Percentiles rank a stretch among this genome's conserved stretches.
Evolutionary conservation across 1,140 invertebrate species (phyloP).

Genomic region (Solenopsis fugax): DNA sequence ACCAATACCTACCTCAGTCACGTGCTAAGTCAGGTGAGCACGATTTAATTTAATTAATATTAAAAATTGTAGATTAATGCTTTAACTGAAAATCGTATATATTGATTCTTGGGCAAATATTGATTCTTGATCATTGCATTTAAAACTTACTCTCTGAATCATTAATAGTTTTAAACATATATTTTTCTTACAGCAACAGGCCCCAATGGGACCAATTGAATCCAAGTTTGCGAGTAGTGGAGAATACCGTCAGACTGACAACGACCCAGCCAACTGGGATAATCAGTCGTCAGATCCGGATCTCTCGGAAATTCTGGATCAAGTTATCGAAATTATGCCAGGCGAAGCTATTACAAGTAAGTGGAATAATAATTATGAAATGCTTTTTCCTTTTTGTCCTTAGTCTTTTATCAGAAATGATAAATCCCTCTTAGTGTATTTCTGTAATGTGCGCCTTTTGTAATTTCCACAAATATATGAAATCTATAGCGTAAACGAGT

Average conservation of each 20-base stretch:
- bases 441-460: no score
- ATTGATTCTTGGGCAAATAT: no score
- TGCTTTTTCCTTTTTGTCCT: no score
- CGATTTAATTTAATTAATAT: conserved; percentile 7
- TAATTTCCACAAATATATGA: no score
- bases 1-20: conserved; percentile 88
- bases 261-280: conserved; percentile 83
- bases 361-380: conserved; percentile 4
- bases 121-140: no score
- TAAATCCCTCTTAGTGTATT: neutral
- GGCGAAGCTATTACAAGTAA: conserved; percentile 87
- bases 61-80: neutral
- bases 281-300: conserved; percentile 89
- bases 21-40: conserved; percentile 84
- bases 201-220: conserved; percentile 84
- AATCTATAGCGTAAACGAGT: no score
- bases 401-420: neutral
- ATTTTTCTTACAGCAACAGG: conserved; percentile 80
- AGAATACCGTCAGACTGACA: conserved; percentile 80
- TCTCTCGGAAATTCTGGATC: conserved; percentile 93
- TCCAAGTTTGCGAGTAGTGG: conserved; percentile 82
- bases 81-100: no score
- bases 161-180: conserved; percentile 45
- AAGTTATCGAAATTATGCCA: conserved; percentile 93
- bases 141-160: no score